Base-by-base conservation (phyloP, 1,140 invertebrate species). In the Cydia splendana region DNA sequence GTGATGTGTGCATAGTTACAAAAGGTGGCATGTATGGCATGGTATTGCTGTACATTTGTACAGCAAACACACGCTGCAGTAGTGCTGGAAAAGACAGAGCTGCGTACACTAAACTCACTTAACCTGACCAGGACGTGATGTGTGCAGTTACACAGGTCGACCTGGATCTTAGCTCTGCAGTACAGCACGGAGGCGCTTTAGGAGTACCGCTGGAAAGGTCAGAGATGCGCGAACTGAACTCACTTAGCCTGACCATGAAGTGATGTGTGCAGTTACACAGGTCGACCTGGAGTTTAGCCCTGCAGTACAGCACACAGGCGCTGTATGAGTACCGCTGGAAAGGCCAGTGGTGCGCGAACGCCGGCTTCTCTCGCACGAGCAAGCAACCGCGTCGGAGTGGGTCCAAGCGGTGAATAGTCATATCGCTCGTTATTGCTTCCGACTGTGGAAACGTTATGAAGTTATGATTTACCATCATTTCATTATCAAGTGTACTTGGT, bases 181-280 rank as follows among this genome's bases (percentile, higher is more conserved):
- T 94, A 91, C 38, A 94, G 82, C n/a, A 94, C 82, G 79, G 95
- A 95, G 0, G 93, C 91, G 53, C 91, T 94, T 80, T 94, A 94
- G 18, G 94, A 93, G 78, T 95, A 95, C 34, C 86, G 83, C 0
- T 78, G 67, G 78, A 94, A 94, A 0, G 88, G 88, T 90, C 90
- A 93, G 5, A 78, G 53, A 0, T 81, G 12, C 2, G 81, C 79
- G 24, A 77, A 81, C 12, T 13, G 45, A 48, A 48, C 45, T 15
- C 3, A 94, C 92, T 79, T 73, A 93, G 86, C 65, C 88, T 88
- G 0, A 94, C 93, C 84, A 94, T 93, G 9, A 94, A 91, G 79
- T 95, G 94, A 79, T 95, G 93, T 3, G 94, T 93, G 81, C 95
- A 95, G 57, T 94, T 94, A 81, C 95, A 95, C 2, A 82, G 80